Evolutionary conservation across 2,888 invertebrate genomes (phyloP).

Genomic region (Cordylochernes scorpioides): DNA sequence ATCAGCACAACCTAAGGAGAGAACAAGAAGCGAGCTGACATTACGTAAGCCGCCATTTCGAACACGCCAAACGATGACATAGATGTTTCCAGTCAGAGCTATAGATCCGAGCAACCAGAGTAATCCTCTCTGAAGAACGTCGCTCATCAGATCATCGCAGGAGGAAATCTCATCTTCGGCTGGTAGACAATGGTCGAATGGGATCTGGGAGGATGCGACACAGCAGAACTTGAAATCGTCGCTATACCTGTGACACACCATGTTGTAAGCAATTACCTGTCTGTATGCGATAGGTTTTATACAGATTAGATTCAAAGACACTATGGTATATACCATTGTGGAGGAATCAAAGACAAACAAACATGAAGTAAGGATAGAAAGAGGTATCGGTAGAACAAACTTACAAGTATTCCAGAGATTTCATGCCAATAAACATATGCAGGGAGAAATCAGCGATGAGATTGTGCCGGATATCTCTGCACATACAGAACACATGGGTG

Average conservation of each 20-base stretch:
- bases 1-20: slow-evolving; percentile 17
- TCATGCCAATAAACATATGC: slow-evolving; percentile 15
- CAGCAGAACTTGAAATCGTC: slow-evolving; percentile 18
- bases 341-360: too few species aligned
- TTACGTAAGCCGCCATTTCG: too few species aligned
- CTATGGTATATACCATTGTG: too few species aligned
- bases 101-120: slow-evolving; percentile 17
- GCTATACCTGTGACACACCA: slow-evolving; percentile 11
- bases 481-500: slow-evolving; percentile 1
- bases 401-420: slow-evolving; percentile 14
- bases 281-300: too few species aligned
- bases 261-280: not conserved
- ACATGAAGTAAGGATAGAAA: too few species aligned
- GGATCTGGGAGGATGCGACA: slow-evolving; percentile 14
- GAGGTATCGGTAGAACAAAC: slow-evolving; percentile 2
- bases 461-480: slow-evolving; percentile 15
- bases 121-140: slow-evolving; percentile 15
- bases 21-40: slow-evolving; percentile 19
- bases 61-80: slow-evolving; percentile 17
- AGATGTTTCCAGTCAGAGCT: slow-evolving; percentile 16
- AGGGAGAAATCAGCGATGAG: slow-evolving; percentile 16
- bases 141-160: slow-evolving; percentile 18
- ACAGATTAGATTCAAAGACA: too few species aligned
- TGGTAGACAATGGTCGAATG: slow-evolving; percentile 16
- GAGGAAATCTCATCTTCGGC: slow-evolving; percentile 18